phyloP scores from a whole-genome alignment of 2,113 vertebrate species.

The Myiagra hebetior region DNA sequence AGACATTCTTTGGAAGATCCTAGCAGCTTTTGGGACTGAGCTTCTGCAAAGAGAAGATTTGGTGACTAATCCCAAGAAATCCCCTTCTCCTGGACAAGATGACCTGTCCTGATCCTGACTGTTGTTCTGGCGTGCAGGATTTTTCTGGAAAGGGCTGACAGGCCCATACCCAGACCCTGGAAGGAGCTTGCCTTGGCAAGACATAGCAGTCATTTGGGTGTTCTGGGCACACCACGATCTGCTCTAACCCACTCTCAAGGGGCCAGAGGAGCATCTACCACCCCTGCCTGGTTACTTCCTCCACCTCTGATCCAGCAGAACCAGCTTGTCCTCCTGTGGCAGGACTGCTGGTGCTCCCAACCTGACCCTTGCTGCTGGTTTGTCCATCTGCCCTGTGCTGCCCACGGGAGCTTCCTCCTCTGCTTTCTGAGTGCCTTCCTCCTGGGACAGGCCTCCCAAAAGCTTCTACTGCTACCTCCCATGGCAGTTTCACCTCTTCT shows the following conservation, averaged over 20 bases:
- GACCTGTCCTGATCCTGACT: background rate
- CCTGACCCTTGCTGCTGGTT: background rate
- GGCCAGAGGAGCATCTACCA: background rate
- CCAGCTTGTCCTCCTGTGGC: background rate
- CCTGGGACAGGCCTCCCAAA: background rate
- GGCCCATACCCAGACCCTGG: background rate
- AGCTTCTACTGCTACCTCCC: background rate
- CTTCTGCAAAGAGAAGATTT: background rate
- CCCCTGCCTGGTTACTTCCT: background rate
- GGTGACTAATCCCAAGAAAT: background rate
- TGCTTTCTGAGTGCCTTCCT: accelerated
- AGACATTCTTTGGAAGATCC: background rate
- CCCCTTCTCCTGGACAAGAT: background rate
- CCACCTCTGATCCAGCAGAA: background rate
- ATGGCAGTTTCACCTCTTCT: background rate
- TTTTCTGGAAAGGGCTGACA: background rate
- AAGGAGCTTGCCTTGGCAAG: background rate
- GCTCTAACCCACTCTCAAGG: background rate
- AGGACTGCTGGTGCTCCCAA: background rate
- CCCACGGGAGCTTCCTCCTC: background rate
- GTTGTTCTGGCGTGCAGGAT: background rate
- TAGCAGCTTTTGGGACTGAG: background rate
- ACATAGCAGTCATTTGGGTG: background rate
- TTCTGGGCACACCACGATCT: background rate
- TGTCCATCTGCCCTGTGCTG: background rate